Evolutionary conservation across 2,888 invertebrate species (phyloP).

Genomic region (Xylocampa areola): DNA sequence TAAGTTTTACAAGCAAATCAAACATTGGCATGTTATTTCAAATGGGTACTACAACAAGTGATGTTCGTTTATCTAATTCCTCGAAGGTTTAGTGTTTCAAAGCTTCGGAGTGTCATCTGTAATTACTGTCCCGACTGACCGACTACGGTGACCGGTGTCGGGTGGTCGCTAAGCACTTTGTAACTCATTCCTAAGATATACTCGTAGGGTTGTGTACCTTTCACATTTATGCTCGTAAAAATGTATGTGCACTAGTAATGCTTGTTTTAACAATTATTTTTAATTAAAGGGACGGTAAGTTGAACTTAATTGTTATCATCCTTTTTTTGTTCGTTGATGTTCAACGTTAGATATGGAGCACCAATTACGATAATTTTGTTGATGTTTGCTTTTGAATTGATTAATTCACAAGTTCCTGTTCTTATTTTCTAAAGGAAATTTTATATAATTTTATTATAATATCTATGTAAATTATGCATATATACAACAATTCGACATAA

Average conservation of each 20-base stretch:
- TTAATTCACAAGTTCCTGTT: conserved; percentile 5
- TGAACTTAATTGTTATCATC: conserved; percentile 21
- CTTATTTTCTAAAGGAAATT: conserved; percentile 6
- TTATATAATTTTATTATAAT: background rate
- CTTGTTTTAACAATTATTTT: conserved; percentile 36
- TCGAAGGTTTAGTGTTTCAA: conserved; percentile 81
- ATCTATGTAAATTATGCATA: conserved; percentile 2
- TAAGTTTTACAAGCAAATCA: conserved; percentile 16
- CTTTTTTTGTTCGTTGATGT: conserved; percentile 18
- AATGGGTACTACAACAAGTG: conserved; percentile 58
- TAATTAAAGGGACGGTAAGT: conserved; percentile 35
- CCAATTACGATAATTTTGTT: conserved; percentile 34
- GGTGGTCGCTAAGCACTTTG: conserved; percentile 70
- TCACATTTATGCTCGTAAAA: conserved; percentile 30
- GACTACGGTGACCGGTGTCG: conserved; percentile 76
- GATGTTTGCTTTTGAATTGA: conserved; percentile 27
- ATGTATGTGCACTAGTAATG: conserved; percentile 22
- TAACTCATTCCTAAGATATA: conserved; percentile 53
- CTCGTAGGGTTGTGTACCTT: conserved; percentile 39
- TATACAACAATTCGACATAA: conserved; percentile 41
- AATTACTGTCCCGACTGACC: conserved; percentile 82
- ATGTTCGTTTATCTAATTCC: conserved; percentile 69
- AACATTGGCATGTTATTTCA: conserved; percentile 41
- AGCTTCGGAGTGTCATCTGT: conserved; percentile 79
- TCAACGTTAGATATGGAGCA: conserved; percentile 27